Evolutionary conservation across 2,888 invertebrate species (phyloP).

Genomic region (Eilema depressum): DNA sequence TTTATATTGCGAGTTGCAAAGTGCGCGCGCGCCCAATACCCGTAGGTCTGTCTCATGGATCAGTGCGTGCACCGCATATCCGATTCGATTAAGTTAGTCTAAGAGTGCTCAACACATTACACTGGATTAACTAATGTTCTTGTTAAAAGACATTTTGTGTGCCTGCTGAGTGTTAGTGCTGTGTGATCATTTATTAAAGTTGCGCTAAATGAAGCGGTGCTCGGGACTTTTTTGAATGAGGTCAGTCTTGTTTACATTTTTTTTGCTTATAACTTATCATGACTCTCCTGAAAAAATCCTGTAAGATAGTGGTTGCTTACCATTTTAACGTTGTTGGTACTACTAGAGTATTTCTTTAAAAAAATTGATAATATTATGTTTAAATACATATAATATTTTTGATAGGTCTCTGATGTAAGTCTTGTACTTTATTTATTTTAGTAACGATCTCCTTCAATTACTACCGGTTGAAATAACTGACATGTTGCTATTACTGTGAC

Average conservation of each 20-base stretch:
- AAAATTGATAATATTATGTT: too few relatives aligned
- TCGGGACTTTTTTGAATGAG: constrained; percentile 27
- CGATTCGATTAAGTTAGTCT: constrained; percentile 27
- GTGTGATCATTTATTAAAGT: constrained; percentile 32
- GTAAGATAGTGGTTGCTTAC: too few relatives aligned
- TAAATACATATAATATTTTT: neutral
- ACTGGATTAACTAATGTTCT: constrained; percentile 32
- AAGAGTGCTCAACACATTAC: constrained; percentile 35
- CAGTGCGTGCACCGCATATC: constrained; percentile 56
- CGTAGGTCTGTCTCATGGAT: constrained; percentile 30
- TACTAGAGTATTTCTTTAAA: too few relatives aligned
- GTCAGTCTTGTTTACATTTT: constrained; percentile 31
- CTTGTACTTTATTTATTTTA: too few relatives aligned
- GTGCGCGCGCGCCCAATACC: constrained; percentile 63
- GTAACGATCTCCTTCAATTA: neutral
- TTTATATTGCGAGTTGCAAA: constrained; percentile 62
- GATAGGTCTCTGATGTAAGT: neutral
- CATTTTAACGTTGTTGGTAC: too few relatives aligned
- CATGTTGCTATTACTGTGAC: too few relatives aligned
- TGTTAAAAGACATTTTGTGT: constrained; percentile 23
- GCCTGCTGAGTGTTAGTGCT: constrained; percentile 31
- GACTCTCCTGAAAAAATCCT: too few relatives aligned
- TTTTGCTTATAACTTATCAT: neutral
- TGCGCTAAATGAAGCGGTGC: constrained; percentile 28
- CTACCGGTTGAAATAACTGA: too few relatives aligned